Base-by-base conservation (phyloP, 92 coral and sea anemone genomes). In the Muricea muricata region DNA sequence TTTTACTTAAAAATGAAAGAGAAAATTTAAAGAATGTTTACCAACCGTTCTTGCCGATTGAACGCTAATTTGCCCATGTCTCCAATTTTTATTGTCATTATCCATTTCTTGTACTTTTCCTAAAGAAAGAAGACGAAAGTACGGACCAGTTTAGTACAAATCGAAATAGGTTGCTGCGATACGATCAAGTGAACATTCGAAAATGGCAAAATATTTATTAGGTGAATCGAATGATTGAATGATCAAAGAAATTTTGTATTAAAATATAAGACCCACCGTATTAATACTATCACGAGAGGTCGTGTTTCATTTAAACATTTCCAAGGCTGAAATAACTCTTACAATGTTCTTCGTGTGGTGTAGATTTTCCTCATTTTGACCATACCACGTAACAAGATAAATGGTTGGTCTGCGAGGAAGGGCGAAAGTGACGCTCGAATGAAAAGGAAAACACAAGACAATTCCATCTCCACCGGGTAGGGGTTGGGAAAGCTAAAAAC, bases 371-470 rank as follows among this genome's bases (percentile, higher is more conserved):
- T 46, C 10, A 57, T 32, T 58, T 56, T 29, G 21, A 18, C 6
- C 32, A 6, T n/a, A 10, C n/a, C 39, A 37, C 56, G 33, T 10
- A 78, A 78, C 54, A 35, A 65, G 83, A 78, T 78, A 29, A 78
- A 78, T 32, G 83, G 55, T 18, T 47, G 45, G 56, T 47, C 57
- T 47, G 65, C 20, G 60, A 78, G 71, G 83, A 78, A 78, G 71
- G 54, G 71, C 71, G 83, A 78, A 78, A 40, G 69, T 56, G 52
- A 56, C 83, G 69, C 83, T 56, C 70, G 71, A 78, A 37, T 56
- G 70, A 37, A 78, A 78, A 56, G 71, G 54, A 57, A 78, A 56
- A 78, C 33, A 56, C 26, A 78, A 78, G 50, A 57, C 70, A 58
- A 57, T 45, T 37, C 21, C 26, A 39, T 10, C 32, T 20, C 70